Evolutionary conservation across 1,140 invertebrate genomes (phyloP), one percentile per base, ranked within the genome.

Genomic region (Gonatopus flavifemur): DNA sequence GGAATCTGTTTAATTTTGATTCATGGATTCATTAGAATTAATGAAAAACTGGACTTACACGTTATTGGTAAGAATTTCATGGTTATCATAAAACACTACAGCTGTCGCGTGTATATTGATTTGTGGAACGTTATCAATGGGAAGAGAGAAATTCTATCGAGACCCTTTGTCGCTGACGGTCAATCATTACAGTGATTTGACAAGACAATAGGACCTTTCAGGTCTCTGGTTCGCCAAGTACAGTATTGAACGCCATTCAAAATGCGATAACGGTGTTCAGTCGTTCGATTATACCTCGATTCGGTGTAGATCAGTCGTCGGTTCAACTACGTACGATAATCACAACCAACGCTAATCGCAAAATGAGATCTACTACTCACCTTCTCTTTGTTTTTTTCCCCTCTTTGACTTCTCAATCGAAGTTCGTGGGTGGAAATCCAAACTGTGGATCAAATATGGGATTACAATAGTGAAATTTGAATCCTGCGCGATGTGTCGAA

Each of bases 151-250:
- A n/a, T n/a, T n/a, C n/a, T n/a, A n/a, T n/a, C 25, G 43, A 46
- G 30, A 25, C 32, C 32, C 37, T 25, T 32, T 40, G 39, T 37
- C 25, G 22, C 15, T 42, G 52, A 49, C 30, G 24, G 42, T 22
- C 49, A 43, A 49, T 54, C 39, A 54, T 43, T 35, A 54, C 46
- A 54, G 49, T 54, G 5, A 39, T 1, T 7, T 18, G 31, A 28
- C 30, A 35, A 32, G 19, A 49, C 39, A 54, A 49, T 54, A 25
- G 39, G 28, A 30, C 16, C 33, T 19, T 22, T 10, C 24, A 16
- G 15, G 36, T 53, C 46, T 21, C 49, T 54, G 49, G 49, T 54
- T 49, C 46, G 51, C 41, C 35, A 36, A 36, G 35, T 15, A 36
- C 9, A 13, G 18, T 37, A 40, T n/a, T n/a, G n/a, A n/a, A n/a